Base-by-base conservation (phyloP, 2,113 vertebrate species). In the Cebidichthys violaceus region DNA sequence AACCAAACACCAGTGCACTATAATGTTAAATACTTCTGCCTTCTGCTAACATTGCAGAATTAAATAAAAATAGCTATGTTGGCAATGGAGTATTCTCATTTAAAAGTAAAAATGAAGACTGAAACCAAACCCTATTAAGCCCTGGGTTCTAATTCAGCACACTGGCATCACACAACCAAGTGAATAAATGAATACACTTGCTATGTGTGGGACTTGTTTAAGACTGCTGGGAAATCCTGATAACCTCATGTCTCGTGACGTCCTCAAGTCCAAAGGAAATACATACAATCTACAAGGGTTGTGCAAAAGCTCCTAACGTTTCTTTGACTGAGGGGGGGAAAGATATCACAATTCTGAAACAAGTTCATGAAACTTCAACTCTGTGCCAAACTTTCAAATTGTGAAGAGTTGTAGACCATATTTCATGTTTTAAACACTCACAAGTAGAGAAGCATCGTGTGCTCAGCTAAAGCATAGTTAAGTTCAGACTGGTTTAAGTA, bases 171-270 rank as follows among this genome's bases (percentile, higher is more conserved):
- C 81, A 82, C 75, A 87, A 78, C 81, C 81, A 81, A 87, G 79
- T 83, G 72, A 92, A 86, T 89, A 84, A 75, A 90, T 86, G 29
- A 86, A 88, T 84, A 70, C 67, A 71, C 76, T 76, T 66, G 71
- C 20, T 43, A 69, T 75, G 61, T 65, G 62, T 70, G 86, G 47
- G 77, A 85, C 57, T 71, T 71, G 59, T 55, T 85, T 47, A 86
- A 73, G 27, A 72, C 79, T 85, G 52, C 60, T n/a, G 54, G 83
- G 85, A 86, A 78, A 82, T 71, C 29, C 41, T 68, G 50, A 87
- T 78, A 84, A 86, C 81, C 82, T 74, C 20, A 27, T 76, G 76
- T 73, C 77, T 59, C 55, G 13, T 9, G 20, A 72, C 57, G 67
- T 83, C 24, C 43, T 86, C 29, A 78, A 81, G 33, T 71, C 47